Percentiles rank a stretch among this genome's conserved stretches.
Evolutionary conservation across 2,888 invertebrate genomes (phyloP).

Genomic region (Stegophylla sp.): DNA sequence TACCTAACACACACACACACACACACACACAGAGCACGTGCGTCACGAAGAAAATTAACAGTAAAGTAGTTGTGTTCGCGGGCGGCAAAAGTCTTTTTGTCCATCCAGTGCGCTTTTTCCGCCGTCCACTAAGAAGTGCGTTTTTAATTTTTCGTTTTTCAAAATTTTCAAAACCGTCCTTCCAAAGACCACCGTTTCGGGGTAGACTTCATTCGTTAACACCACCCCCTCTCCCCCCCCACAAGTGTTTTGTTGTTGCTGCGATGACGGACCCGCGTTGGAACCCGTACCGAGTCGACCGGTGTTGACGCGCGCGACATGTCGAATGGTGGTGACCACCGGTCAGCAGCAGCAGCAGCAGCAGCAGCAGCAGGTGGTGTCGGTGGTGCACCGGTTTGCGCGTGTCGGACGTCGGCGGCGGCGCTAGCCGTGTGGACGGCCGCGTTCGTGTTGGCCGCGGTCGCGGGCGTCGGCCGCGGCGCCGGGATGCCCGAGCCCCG

Average conservation of each 20-base stretch:
- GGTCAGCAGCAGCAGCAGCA: constrained; percentile 13
- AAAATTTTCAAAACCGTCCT: too few species aligned
- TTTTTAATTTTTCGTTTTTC: too few species aligned
- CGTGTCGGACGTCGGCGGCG: background rate
- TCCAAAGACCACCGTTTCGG: too few species aligned
- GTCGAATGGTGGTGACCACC: constrained; percentile 45
- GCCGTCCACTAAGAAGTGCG: too few species aligned
- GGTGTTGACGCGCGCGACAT: constrained; percentile 49
- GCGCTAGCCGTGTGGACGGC: constrained; percentile 42
- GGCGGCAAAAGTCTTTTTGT: too few species aligned
- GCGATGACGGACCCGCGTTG: constrained; percentile 20
- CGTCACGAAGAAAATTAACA: too few species aligned
- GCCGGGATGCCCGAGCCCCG: constrained; percentile 31
- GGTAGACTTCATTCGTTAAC: too few species aligned
- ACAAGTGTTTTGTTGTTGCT: background rate
- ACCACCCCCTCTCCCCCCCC: too few species aligned
- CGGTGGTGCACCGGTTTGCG: background rate
- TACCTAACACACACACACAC: constrained; percentile 13
- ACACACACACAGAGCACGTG: too few species aligned
- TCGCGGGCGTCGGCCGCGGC: constrained; percentile 17
- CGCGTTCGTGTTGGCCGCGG: constrained; percentile 36
- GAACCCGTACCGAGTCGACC: constrained; percentile 36
- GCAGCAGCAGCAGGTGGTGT: background rate
- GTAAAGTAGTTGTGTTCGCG: too few species aligned
- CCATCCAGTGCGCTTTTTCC: too few species aligned